These are phyloP conservation scores for Resseliella maxima DNA, from an alignment of 2,888 invertebrate species.

Conservation along the genomic window DNA sequence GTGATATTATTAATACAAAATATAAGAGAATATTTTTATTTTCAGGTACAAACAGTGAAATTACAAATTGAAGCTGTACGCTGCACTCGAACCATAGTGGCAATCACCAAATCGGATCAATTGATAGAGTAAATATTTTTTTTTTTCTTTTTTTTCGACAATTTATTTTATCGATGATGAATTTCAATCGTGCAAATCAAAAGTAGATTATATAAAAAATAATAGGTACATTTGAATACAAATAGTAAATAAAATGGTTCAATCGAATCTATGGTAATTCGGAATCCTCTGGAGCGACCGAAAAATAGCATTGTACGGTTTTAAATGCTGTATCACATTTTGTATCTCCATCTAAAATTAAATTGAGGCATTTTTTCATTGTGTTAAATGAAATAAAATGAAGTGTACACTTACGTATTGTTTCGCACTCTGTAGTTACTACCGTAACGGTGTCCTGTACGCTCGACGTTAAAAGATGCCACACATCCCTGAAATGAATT, in stretches of 20 bases:
- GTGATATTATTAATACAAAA: too few relatives aligned
- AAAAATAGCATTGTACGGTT: not conserved
- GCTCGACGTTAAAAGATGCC: not conserved
- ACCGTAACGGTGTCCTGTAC: not conserved
- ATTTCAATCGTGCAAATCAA: not conserved
- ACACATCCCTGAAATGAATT: not conserved
- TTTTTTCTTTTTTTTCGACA: not conserved
- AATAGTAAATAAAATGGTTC: too few relatives aligned
- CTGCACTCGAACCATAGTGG: constrained; percentile 63
- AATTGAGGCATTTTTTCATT: too few relatives aligned
- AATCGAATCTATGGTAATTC: too few relatives aligned
- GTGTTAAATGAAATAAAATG: too few relatives aligned
- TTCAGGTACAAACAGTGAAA: constrained; percentile 64
- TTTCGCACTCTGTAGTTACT: not conserved
- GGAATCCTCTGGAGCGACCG: not conserved
- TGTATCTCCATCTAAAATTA: not conserved
- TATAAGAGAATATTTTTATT: not conserved
- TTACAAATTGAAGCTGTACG: constrained; percentile 73
- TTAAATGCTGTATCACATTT: not conserved
- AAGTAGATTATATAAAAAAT: not conserved
- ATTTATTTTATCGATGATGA: not conserved
- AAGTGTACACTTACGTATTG: not conserved
- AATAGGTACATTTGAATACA: not conserved
- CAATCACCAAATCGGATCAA: constrained; percentile 63
- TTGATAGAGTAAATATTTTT: constrained; percentile 63